phyloP scores from a whole-genome alignment of 2,113 vertebrate genomes.

The Macaca nemestrina region DNA sequence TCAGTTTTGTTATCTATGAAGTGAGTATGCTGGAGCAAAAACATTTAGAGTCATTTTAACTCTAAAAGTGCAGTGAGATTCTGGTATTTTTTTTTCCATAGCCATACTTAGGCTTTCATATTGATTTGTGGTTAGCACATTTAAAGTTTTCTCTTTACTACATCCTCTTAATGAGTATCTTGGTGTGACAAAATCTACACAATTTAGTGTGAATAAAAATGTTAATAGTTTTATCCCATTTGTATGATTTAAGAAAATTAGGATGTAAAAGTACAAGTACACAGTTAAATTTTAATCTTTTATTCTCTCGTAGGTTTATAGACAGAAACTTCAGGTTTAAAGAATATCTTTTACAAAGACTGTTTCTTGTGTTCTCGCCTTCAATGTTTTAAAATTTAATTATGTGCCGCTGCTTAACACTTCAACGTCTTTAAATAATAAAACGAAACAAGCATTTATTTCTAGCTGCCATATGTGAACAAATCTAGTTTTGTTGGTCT shows the following conservation, averaged over 20 bases:
- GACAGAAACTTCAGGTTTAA: constrained; percentile 2
- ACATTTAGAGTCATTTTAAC: neutral
- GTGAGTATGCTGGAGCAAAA: neutral
- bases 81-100: neutral
- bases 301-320: neutral
- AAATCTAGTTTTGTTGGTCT: constrained; percentile 5
- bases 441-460: neutral
- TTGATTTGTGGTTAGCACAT: neutral
- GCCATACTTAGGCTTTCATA: neutral
- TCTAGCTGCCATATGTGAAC: neutral
- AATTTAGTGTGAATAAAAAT: neutral
- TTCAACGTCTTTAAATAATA: neutral
- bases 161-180: neutral
- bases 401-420: neutral
- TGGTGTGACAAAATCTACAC: neutral
- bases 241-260: constrained; percentile 1
- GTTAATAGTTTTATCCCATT: neutral
- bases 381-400: constrained; percentile 37
- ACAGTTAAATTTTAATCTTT: neutral
- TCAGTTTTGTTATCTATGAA: neutral
- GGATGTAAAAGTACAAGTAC: neutral
- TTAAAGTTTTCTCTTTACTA: neutral
- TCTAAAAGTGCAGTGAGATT: neutral
- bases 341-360: neutral
- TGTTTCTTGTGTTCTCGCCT: neutral